A percentile compares a stretch with the other conserved stretches of the same genome.
These are phyloP conservation scores for Phataginus tricuspis DNA, from an alignment of 2,797 vertebrate genomes.

Conservation along the genomic window DNA sequence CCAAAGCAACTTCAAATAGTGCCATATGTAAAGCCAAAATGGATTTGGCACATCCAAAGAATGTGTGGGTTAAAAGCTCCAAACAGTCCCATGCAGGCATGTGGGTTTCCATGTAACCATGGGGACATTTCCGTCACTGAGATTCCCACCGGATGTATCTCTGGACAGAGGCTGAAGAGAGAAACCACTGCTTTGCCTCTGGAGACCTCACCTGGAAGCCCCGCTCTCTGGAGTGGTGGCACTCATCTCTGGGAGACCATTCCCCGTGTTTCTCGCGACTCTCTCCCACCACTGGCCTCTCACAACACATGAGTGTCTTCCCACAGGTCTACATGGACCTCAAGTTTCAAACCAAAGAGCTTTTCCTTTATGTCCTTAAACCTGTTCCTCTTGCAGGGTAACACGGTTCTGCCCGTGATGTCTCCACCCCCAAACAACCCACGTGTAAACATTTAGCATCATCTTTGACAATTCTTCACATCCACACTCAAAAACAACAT, in stretches of 20 bases:
- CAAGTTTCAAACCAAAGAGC: background rate
- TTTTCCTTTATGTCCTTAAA: background rate
- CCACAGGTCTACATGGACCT: background rate
- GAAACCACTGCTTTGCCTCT: background rate
- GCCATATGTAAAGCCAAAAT: slow-evolving; percentile 49
- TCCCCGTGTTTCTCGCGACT: background rate
- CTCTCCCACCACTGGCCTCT: background rate
- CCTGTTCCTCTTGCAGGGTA: background rate
- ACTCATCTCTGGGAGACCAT: accelerated
- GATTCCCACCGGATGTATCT: background rate
- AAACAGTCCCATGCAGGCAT: background rate
- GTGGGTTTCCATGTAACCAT: slow-evolving; percentile 17
- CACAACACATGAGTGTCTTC: background rate
- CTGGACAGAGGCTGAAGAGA: background rate
- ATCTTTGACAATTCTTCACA: background rate
- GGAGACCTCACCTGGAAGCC: background rate
- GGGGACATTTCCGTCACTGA: background rate
- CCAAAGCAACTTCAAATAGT: slow-evolving; percentile 8
- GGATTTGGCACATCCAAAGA: slow-evolving; percentile 48
- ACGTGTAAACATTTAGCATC: background rate
- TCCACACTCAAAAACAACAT: background rate
- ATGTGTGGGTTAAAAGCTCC: slow-evolving; percentile 27
- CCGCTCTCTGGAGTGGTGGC: accelerated
- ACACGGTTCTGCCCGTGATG: accelerated
- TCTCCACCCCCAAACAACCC: background rate